These are phyloP conservation scores for Pampusana beccarii DNA, from an alignment of 2,113 vertebrate species.

Conservation along the genomic window DNA sequence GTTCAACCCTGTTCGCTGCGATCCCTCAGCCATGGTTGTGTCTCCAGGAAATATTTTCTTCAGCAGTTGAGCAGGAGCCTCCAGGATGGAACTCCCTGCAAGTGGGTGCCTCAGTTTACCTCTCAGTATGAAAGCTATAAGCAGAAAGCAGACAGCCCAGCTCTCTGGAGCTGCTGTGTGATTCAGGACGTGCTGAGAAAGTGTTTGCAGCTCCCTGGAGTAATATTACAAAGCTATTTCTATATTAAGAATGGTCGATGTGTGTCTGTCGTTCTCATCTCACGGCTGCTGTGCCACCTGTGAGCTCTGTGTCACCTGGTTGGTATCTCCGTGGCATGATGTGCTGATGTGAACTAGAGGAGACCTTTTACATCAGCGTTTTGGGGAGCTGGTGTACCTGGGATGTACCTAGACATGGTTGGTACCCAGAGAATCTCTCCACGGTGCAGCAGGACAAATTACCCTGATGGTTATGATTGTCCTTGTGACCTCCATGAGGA, in stretches of 20 bases:
- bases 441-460: background rate
- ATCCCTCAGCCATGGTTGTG: background rate
- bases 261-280: background rate
- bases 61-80: background rate
- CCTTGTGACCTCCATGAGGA: background rate
- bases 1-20: no score
- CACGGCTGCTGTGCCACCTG: background rate
- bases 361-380: background rate
- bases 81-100: background rate
- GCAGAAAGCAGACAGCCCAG: background rate
- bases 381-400: background rate
- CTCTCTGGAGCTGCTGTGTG: background rate
- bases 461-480: fast-evolving
- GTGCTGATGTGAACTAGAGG: background rate
- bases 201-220: background rate
- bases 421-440: background rate
- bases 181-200: background rate
- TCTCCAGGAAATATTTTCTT: background rate
- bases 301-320: background rate
- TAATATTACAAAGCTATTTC: background rate
- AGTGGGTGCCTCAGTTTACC: background rate
- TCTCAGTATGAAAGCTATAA: background rate
- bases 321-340: background rate
- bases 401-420: background rate
- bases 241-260: background rate